These are phyloP conservation scores for Hippocampus zosterae DNA, from an alignment of 2,113 vertebrate genomes.

Conservation along the genomic window DNA sequence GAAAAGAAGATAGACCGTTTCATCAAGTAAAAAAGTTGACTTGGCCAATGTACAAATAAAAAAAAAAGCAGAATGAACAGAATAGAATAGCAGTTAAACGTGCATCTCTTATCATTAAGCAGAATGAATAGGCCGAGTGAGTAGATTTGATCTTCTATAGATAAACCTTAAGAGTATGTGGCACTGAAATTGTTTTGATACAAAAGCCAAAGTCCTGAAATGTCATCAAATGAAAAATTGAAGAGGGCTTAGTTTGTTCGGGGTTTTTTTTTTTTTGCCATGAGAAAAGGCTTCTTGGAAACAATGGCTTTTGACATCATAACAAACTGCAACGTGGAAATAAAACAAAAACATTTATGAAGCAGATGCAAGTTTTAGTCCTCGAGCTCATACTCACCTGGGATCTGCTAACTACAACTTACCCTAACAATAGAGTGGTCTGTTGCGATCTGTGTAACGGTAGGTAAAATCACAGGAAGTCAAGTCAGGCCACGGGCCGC, in stretches of 20 bases:
- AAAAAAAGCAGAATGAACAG: conserved; percentile 15
- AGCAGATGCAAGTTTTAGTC: conserved; percentile 46
- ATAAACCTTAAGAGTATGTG: conserved; percentile 57
- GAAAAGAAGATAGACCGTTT: conserved; percentile 18
- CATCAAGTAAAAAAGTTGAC: not conserved
- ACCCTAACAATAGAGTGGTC: conserved; percentile 76
- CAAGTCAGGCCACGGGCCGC: conserved; percentile 49
- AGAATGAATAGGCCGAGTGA: conserved; percentile 4
- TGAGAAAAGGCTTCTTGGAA: conserved; percentile 12
- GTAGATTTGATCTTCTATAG: conserved; percentile 67
- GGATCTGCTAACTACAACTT: conserved; percentile 67
- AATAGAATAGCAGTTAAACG: conserved; percentile 4
- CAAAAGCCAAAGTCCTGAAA: conserved; percentile 68
- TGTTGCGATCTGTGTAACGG: conserved; percentile 72
- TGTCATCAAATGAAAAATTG: not conserved
- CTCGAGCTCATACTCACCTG: conserved; percentile 66
- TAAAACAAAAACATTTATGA: conserved; percentile 50
- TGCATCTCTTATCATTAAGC: not conserved
- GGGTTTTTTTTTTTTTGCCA: not conserved
- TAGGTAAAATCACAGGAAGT: conserved; percentile 65
- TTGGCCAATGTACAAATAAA: conserved; percentile 15
- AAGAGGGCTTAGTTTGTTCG: not conserved
- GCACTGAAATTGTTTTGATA: conserved; percentile 60
- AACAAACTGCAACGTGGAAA: conserved; percentile 51
- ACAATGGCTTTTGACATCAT: conserved; percentile 72